These are phyloP conservation scores for Aporophyla nigra DNA, from an alignment of 2,888 invertebrate species.

Conservation along the genomic window DNA sequence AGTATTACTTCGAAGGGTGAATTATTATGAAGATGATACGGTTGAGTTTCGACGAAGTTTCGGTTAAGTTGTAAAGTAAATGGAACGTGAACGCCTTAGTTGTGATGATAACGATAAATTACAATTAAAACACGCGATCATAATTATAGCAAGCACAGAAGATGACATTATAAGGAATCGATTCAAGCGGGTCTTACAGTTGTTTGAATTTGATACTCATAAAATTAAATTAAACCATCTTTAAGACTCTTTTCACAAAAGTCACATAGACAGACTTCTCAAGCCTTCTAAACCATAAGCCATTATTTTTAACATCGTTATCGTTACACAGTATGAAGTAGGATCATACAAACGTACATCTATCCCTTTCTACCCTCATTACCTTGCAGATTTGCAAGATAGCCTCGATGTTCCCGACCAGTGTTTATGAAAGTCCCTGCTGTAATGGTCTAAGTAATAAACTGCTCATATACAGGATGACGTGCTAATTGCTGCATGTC, in stretches of 20 bases:
- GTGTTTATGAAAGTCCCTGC: conserved; percentile 74
- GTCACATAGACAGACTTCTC: conserved; percentile 3
- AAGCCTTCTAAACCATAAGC: conserved; percentile 17
- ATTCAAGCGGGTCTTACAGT: not conserved
- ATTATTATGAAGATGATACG: conserved; percentile 27
- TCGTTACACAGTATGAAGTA: conserved; percentile 39
- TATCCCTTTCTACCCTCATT: conserved; percentile 73
- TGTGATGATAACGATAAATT: conserved; percentile 12
- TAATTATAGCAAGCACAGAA: not conserved
- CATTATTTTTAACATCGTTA: conserved; percentile 53
- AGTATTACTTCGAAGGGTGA: conserved; percentile 21
- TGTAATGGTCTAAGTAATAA: conserved; percentile 73
- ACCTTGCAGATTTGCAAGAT: conserved; percentile 75
- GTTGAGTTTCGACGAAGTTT: conserved; percentile 19
- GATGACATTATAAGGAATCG: not conserved
- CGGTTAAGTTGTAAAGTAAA: conserved; percentile 23
- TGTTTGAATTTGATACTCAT: not conserved
- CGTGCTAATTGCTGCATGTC: conserved; percentile 55
- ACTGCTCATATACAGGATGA: conserved; percentile 52
- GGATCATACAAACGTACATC: conserved; percentile 59
- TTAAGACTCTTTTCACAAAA: conserved; percentile 3
- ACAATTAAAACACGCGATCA: not conserved
- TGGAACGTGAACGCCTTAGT: not conserved
- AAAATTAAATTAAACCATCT: not conserved
- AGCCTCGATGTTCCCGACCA: conserved; percentile 65